phyloP scores from a whole-genome alignment of 2,888 invertebrate species.

The Metellina segmentata region DNA sequence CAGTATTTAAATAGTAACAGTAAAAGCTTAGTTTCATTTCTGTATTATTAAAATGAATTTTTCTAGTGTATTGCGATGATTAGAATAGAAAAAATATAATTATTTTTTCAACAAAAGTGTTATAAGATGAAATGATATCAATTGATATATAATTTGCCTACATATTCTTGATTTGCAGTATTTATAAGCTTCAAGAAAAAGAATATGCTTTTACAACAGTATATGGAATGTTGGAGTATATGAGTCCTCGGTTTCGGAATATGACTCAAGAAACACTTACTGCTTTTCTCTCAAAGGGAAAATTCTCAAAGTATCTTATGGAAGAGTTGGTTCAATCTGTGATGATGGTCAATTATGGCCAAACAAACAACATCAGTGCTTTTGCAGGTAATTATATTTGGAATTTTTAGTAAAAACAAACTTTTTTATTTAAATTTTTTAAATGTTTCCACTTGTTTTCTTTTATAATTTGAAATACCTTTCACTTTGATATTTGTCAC shows the following conservation, averaged over 20 bases:
- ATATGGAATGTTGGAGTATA: constrained; percentile 83
- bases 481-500: too few relatives aligned
- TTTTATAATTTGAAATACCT: background rate
- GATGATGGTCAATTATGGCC: constrained; percentile 85
- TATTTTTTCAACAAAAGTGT: too few relatives aligned
- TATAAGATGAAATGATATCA: too few relatives aligned
- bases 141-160: too few relatives aligned
- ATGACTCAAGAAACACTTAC: constrained; percentile 81
- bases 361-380: constrained; percentile 83
- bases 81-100: too few relatives aligned
- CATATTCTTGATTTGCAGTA: constrained; percentile 81
- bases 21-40: too few relatives aligned
- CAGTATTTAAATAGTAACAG: too few relatives aligned
- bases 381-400: constrained; percentile 83
- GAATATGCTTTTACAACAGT: constrained; percentile 83
- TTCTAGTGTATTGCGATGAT: too few relatives aligned
- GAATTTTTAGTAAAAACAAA: constrained; percentile 77
- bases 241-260: constrained; percentile 83
- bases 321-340: constrained; percentile 84
- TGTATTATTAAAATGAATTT: too few relatives aligned
- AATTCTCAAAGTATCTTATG: constrained; percentile 82
- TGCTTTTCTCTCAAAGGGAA: constrained; percentile 81
- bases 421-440: background rate
- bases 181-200: constrained; percentile 84
- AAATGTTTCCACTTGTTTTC: background rate